Evolutionary conservation across 2,113 vertebrate species (phyloP), one percentile per base, ranked within the genome.

Genomic region (Atrichornis clamosus): DNA sequence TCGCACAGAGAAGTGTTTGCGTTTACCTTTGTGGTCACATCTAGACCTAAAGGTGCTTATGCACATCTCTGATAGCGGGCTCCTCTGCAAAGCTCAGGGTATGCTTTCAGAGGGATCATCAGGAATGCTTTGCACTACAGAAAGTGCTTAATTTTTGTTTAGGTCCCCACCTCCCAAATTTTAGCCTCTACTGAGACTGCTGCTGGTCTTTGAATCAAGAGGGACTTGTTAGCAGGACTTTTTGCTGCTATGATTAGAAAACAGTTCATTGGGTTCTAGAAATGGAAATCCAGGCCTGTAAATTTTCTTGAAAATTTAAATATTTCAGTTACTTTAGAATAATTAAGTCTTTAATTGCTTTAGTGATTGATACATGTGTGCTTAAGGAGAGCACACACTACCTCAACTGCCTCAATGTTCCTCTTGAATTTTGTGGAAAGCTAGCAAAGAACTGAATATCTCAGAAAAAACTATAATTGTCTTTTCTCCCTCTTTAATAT

Each of bases 361-460:
- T 47, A n/a, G 30, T 52, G 16, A 26, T 74, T 68, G 11, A 23
- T 69, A 37, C 19, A 15, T 5, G 1, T n/a, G 19, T 46, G 9
- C 9, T 62, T 72, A 75, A 70, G 18, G 18, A 73, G 63, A 64
- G 9, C 35, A 39, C 7, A 15, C 1, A 6, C 4, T 39, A 58
- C 3, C 7, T 60, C 26, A 26, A 12, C 2, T 1, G 35, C 5
- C 6, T 7, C 1, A 32, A 0, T 22, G 4, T 68, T 69, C 46
- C 17, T 69, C 24, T 59, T 63, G 18, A 47, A 62, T 3, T 70
- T 62, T 60, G 19, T 64, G 70, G 83, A 64, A 75, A 72, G 17
- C 11, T 42, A 27, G 44, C 41, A 52, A 85, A 72, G 60, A 74
- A 30, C 17, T 49, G 14, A 10, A 6, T 37, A 6, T 58, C 19